Base-by-base conservation (phyloP, 2,797 vertebrate genomes). In the Oreonectes daqikongensis region DNA sequence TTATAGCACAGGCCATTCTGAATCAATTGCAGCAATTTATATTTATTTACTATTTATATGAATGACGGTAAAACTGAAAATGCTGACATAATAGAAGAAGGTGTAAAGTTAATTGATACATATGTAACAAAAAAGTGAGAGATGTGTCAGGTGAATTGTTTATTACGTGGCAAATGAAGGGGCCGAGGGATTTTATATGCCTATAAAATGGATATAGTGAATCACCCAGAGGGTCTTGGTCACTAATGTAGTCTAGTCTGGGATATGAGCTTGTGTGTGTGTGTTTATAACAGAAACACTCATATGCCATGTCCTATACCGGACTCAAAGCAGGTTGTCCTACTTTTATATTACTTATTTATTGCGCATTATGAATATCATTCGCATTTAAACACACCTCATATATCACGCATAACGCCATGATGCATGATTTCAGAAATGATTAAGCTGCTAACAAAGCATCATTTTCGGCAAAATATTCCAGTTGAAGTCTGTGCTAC, bases 101-200 rank as follows among this genome's bases (percentile, higher is more conserved):
- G 89, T 87, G 88, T 87, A 84, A 84, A 87, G 89, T 90, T 92
- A 92, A 92, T 90, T 92, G 90, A 89, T 90, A 91, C 88, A 88
- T 86, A 86, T 86, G 77, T 83, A 87, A 86, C 87, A 84, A 77
- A 77, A 82, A 85, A 81, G 85, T 87, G 84, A 87, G 85, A 79
- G 83, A 82, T 84, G 76, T 84, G 86, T 86, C 84, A 83, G 77
- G 78, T 70, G 83, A 86, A 86, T 88, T 88, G 85, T 93, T 93
- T 93, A 93, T 82, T 76, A 83, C 82, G 74, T 87, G 84, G 88
- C 87, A 91, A 92, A 93, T 90, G 87, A 91, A 92, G 82, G 85
- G 85, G 84, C 85, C 75, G 84, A 88, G 84, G 88, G 87, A 87
- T 89, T 93, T 93, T 90, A 92, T 88, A 87, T 87, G 42, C 83